A percentile compares a stretch with the other conserved stretches of the same genome.
Evolutionary conservation across 2,113 vertebrate genomes (phyloP).

Genomic region (Sebastes fasciatus): DNA sequence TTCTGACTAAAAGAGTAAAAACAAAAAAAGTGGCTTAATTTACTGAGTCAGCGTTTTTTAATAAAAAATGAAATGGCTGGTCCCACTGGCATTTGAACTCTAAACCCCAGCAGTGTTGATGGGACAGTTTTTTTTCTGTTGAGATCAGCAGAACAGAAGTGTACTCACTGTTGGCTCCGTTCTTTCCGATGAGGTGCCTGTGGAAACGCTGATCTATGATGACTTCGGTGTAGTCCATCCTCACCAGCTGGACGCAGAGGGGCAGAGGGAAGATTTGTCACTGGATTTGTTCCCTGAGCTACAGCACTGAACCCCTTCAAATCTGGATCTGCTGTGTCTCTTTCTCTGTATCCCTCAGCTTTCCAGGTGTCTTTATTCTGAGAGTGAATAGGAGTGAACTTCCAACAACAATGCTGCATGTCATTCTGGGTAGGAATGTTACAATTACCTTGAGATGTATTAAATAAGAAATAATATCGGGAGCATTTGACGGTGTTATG

Average conservation of each 20-base stretch:
- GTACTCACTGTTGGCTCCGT: slow-evolving; percentile 86
- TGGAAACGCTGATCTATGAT: slow-evolving; percentile 87
- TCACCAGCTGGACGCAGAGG: slow-evolving; percentile 78
- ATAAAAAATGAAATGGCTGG: neutral
- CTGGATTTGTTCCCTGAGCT: neutral
- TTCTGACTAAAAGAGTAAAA: neutral
- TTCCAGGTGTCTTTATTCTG: neutral
- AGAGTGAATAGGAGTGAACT: neutral
- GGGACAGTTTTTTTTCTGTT: slow-evolving; percentile 4
- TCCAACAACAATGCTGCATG: neutral
- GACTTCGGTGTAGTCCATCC: slow-evolving; percentile 88
- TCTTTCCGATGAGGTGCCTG: slow-evolving; percentile 87
- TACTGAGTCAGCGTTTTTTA: neutral
- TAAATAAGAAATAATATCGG: neutral
- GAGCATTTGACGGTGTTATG: neutral
- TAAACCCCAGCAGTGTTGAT: neutral
- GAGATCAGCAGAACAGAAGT: neutral
- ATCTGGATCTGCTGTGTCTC: neutral
- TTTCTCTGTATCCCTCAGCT: neutral
- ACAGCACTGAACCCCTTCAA: neutral
- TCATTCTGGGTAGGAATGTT: neutral
- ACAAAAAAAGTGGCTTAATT: neutral
- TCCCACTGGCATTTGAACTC: neutral
- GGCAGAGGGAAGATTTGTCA: neutral
- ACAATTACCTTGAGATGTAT: neutral